Percentiles rank a stretch among this genome's conserved stretches.
phyloP scores from a whole-genome alignment of 2,797 vertebrate species.

The Hippocampus kuda region DNA sequence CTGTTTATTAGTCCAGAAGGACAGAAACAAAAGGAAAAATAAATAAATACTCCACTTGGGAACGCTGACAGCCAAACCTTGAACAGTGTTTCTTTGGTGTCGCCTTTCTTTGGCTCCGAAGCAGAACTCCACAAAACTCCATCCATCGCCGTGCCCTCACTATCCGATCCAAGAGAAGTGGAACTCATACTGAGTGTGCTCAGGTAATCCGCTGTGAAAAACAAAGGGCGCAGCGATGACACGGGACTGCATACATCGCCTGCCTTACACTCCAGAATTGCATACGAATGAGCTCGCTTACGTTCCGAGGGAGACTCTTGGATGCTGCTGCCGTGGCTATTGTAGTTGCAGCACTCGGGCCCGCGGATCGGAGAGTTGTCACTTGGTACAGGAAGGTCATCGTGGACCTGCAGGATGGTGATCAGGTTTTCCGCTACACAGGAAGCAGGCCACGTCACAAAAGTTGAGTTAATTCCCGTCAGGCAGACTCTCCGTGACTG shows the following conservation, averaged over 20 bases:
- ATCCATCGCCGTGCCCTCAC: conserved; percentile 47
- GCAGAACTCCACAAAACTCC: conserved; percentile 41
- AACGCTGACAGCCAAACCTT: conserved; percentile 41
- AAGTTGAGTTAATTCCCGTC: neutral
- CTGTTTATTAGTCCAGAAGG: conserved; percentile 14
- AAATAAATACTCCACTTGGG: neutral
- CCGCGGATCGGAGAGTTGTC: conserved; percentile 29
- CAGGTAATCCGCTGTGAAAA: conserved; percentile 55
- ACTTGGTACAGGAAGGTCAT: conserved; percentile 37
- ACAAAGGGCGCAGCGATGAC: neutral
- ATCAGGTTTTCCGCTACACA: conserved; percentile 76
- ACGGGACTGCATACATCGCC: no score
- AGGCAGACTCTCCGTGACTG: no score
- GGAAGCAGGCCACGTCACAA: neutral
- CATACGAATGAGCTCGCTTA: conserved; percentile 38
- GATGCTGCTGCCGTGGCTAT: conserved; percentile 61
- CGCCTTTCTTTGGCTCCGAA: conserved; percentile 41
- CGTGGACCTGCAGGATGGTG: conserved; percentile 60
- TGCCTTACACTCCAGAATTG: neutral
- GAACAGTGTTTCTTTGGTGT: conserved; percentile 47
- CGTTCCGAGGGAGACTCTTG: conserved; percentile 56
- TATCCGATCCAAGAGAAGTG: conserved; percentile 56
- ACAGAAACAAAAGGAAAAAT: neutral
- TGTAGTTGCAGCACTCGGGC: conserved; percentile 49
- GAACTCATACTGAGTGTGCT: conserved; percentile 66